Evolutionary conservation across 2,888 invertebrate species (phyloP).

Genomic region (Koerneria pararmatus): DNA sequence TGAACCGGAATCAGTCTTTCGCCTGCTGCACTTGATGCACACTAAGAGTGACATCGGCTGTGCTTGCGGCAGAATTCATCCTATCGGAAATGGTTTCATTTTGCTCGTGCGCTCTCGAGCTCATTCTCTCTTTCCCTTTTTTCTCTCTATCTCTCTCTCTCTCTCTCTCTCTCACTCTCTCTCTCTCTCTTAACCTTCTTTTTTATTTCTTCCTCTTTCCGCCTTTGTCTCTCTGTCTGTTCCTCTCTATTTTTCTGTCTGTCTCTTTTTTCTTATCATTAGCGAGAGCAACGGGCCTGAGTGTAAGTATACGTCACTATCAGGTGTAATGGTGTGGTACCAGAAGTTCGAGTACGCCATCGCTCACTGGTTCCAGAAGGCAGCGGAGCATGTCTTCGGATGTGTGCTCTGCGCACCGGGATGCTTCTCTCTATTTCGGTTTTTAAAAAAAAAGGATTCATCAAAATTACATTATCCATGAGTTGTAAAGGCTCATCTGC

Average conservation of each 20-base stretch:
- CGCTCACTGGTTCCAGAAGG: slow-evolving; percentile 87
- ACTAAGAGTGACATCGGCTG: slow-evolving; percentile 75
- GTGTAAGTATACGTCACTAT: neutral
- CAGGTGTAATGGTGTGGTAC: slow-evolving; percentile 79
- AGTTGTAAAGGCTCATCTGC: no score
- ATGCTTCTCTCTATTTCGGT: slow-evolving; percentile 81
- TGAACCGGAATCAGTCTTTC: slow-evolving; percentile 65
- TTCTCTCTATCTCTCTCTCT: neutral
- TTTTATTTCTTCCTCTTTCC: no score
- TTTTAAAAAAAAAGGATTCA: no score
- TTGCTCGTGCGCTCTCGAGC: neutral
- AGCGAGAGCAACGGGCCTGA: neutral
- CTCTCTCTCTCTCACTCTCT: slow-evolving; percentile 12
- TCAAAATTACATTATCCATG: no score
- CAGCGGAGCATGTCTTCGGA: slow-evolving; percentile 83
- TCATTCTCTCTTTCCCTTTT: slow-evolving; percentile 1
- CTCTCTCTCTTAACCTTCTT: no score
- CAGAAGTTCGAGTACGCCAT: slow-evolving; percentile 86
- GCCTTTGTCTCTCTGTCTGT: neutral
- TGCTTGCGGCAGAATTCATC: slow-evolving; percentile 84
- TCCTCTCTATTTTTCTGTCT: neutral
- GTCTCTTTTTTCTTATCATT: neutral
- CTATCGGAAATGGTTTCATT: slow-evolving; percentile 70
- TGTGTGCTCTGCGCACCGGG: slow-evolving; percentile 87
- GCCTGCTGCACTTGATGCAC: slow-evolving; percentile 81